These are phyloP conservation scores for Gortyna flavago DNA, from an alignment of 2,888 invertebrate species.

Conservation along the genomic window DNA sequence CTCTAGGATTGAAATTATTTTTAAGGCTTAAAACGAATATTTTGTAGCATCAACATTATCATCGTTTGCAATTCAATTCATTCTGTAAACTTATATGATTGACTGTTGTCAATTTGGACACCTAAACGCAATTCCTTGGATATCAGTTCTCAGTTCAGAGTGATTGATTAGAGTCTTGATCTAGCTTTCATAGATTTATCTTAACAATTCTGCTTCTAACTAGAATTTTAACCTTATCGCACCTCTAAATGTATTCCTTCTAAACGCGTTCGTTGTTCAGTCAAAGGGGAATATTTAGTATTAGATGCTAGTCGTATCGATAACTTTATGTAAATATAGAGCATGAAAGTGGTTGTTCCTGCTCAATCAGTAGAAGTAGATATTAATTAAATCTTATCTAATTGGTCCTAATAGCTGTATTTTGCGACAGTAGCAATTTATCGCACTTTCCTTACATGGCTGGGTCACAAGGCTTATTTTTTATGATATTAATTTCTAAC, in stretches of 20 bases:
- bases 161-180: not conserved
- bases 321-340: constrained; percentile 47
- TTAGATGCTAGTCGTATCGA: constrained; percentile 3
- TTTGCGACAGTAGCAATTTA: constrained; percentile 26
- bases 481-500: constrained; percentile 32
- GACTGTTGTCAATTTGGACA: not conserved
- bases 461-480: constrained; percentile 20
- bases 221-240: not conserved
- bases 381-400: constrained; percentile 53
- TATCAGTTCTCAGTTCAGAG: not conserved
- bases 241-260: not conserved
- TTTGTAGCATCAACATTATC: not conserved
- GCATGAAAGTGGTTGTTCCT: constrained; percentile 49
- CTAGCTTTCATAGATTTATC: not conserved
- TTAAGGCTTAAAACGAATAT: not conserved
- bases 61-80: not conserved
- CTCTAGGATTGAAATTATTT: not conserved
- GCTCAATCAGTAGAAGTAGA: constrained; percentile 35
- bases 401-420: constrained; percentile 33
- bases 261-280: not conserved
- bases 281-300: constrained; percentile 37
- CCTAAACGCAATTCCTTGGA: not conserved
- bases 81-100: not conserved
- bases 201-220: not conserved
- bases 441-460: constrained; percentile 15